Base-by-base conservation (phyloP, 1,140 invertebrate genomes). In the Helicoverpa zea region DNA sequence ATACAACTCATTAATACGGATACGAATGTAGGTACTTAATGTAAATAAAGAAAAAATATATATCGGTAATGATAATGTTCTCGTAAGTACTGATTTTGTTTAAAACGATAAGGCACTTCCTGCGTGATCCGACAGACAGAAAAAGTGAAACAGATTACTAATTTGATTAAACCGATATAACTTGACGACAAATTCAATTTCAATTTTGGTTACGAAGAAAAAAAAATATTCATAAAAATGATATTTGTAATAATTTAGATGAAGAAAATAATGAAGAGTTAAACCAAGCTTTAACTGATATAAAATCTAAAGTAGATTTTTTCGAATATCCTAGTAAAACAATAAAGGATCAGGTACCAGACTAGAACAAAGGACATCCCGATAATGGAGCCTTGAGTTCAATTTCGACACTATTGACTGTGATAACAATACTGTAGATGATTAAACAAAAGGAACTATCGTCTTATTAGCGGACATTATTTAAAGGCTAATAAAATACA, bases 351-450 rank as follows among this genome's bases (percentile, higher is more conserved):
- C 47, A 23, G 23, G 52, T 52, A 70, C 14, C 52, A 52, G 52
- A 30, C 7, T 14, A 54, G 23, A 58, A 56, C 70, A 73, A 56
- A 72, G 49, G 64, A 72, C 23, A 51, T n/a, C 70, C 14, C 10
- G 70, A 73, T 73, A 73, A 73, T 2, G 14, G 54, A 56, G 30
- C 70, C 52, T 58, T 73, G 70, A 73, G 70, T 56, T 18, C 70
- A 51, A 73, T 73, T 58, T 58, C 52, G 70, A 73, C 51, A 73
- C 70, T 73, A 68, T 49, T 68, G 64, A 68, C 64, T 68, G 64
- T 43, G 52, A 73, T 73, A 58, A 72, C 68, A 72, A 72, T 72
- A 23, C 23, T 23, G 23, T 23, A 23, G 49, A 51, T 23, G 49
- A 72, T 30, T 18, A 68, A 68, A 68, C 64, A 68, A 68, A 49